Base-by-base conservation (phyloP, 2,797 vertebrate species). In the Denticeps clupeoides region DNA sequence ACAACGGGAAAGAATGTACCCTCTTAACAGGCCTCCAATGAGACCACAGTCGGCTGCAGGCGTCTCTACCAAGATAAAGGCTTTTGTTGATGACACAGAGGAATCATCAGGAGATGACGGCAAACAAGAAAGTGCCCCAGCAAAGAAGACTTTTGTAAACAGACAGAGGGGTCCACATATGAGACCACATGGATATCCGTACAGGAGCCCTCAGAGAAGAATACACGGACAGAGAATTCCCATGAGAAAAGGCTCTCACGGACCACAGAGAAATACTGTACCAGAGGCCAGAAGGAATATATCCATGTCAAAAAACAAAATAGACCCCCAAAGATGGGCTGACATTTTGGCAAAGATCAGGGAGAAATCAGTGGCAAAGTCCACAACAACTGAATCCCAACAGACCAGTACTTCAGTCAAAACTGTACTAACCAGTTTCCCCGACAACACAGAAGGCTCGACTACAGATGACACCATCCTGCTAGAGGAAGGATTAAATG, bases 271-370 rank as follows among this genome's bases (percentile, higher is more conserved):
- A 2, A 79, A 81, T 62, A 72, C 83, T 16, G 79, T 40, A 2
- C 79, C 87, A 55, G 82, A 87, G 46, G 87, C 81, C 46, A 74
- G 87, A 45, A 77, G 83, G 3, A 85, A 86, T 67, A 45, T 85
- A 7, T 76, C 81, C 38, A 35, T 83, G 63, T 83, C 83, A 19
- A 91, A 78, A 67, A 89, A 88, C 44, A 87, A 84, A 61, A 88
- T 98, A 56, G 86, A 90, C 60, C 92, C 93, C 0, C 71, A 87
- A 53, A 89, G 80, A 25, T 98, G 94, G 94, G 92, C 91, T 1
- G 81, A 87, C 25, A 82, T 97, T 67, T 74, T 96, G 58, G 88
- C 90, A 58, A 87, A 91, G 47, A 92, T 98, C 5, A 88, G 90
- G 25, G 84, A 88, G 29, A 92, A 75, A 69, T 87, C 78, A 11